A percentile compares a stretch with the other conserved stretches of the same genome.
Evolutionary conservation across 2,797 vertebrate genomes (phyloP).

Genomic region (Masticophis lateralis): DNA sequence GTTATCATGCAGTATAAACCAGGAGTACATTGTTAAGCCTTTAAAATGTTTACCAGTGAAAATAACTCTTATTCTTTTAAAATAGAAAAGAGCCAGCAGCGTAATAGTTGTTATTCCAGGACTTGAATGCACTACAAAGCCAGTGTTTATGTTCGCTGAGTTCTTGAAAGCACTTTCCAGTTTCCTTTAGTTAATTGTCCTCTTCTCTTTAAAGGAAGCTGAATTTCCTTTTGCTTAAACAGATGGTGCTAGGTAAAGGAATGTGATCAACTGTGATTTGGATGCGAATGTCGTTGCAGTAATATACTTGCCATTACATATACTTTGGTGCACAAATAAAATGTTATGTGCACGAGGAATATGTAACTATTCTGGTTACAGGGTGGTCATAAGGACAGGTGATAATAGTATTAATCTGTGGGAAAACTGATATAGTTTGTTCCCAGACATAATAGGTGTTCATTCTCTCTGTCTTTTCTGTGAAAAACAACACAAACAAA

Average conservation of each 20-base stretch:
- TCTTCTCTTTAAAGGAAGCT: neutral
- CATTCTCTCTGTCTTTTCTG: neutral
- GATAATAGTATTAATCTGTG: constrained; percentile 44
- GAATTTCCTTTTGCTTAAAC: neutral
- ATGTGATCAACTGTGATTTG: neutral
- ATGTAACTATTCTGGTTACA: neutral
- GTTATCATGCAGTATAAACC: neutral
- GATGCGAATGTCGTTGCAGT: constrained; percentile 22
- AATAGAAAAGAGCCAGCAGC: neutral
- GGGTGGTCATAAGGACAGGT: constrained; percentile 37
- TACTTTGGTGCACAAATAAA: neutral
- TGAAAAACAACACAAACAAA: neutral
- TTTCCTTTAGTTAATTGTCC: neutral
- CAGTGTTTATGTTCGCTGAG: neutral
- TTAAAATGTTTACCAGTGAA: neutral
- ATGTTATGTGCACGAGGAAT: neutral
- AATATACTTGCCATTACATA: constrained; percentile 20
- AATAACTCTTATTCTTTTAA: neutral
- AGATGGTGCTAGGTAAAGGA: neutral
- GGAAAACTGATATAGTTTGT: constrained; percentile 47
- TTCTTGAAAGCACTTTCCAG: neutral
- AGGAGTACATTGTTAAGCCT: neutral
- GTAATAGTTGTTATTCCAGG: neutral
- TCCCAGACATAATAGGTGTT: constrained; percentile 40
- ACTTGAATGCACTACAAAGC: neutral